Percentiles rank a stretch among this genome's conserved stretches.
These are phyloP conservation scores for Drosophila kokeensis DNA, from an alignment of 2,888 invertebrate species.

Conservation along the genomic window DNA sequence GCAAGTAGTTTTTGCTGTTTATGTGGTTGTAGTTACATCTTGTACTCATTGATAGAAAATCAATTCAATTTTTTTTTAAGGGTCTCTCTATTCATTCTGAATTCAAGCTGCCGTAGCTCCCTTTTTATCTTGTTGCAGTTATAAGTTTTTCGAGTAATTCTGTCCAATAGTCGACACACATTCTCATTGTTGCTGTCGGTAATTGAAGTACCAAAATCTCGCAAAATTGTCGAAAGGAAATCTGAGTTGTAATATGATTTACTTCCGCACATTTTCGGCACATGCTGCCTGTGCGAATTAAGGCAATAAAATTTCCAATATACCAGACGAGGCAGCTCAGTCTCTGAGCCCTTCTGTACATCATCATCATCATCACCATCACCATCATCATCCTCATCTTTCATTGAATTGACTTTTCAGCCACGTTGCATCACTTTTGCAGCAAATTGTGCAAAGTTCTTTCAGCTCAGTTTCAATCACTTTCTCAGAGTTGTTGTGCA, in stretches of 20 bases:
- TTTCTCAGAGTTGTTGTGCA: constrained; percentile 31
- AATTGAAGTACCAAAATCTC: constrained; percentile 17
- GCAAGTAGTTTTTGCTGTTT: constrained; percentile 13
- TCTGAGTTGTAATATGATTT: constrained; percentile 57
- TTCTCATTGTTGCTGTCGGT: constrained; percentile 18
- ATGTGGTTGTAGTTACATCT: constrained; percentile 42
- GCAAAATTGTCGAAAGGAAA: constrained; percentile 26
- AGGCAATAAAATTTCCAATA: constrained; percentile 60
- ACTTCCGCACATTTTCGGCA: constrained; percentile 35
- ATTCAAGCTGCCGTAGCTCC: constrained; percentile 47
- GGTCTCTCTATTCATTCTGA: constrained; percentile 27
- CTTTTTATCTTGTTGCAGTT: constrained; percentile 48
- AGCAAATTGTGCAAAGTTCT: constrained; percentile 22
- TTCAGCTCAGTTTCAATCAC: constrained; percentile 45
- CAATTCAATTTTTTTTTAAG: constrained; percentile 47
- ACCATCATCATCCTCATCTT: constrained; percentile 7
- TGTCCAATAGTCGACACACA: not conserved
- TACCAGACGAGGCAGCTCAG: constrained; percentile 2
- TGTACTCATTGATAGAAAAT: constrained; percentile 61
- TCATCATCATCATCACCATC: not conserved
- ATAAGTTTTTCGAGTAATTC: constrained; percentile 34
- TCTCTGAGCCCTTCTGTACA: not conserved
- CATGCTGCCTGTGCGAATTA: constrained; percentile 23
- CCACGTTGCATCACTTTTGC: constrained; percentile 26
- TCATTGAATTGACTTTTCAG: constrained; percentile 16